Evolutionary conservation across 2,888 invertebrate genomes (phyloP), one percentile per base, ranked within the genome.

Genomic region (Melolontha melolontha): DNA sequence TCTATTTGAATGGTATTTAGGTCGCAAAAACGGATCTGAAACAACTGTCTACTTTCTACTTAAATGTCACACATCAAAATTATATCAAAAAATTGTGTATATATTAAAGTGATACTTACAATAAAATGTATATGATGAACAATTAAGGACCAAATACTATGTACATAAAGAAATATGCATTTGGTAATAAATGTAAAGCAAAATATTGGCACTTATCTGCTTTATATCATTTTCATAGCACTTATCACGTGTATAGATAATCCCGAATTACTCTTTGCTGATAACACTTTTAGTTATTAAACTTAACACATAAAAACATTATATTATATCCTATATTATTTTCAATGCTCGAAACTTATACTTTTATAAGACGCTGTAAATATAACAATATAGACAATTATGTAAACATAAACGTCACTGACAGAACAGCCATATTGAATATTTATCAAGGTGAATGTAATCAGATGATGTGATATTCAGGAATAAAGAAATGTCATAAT

Each of bases 401-500:
- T 81, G 81, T 82, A 82, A 82, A 82, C 81, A 81, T 75, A 82
- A 81, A 81, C 80, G 81, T 81, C 80, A 82, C 78, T 81, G 80
- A 80, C 80, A 80, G 74, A 42, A 79, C 71, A 75, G 80, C 80
- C 80, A 81, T 80, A 78, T 80, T 81, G 79, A 76, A 78, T 78
- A 76, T 75, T 77, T 77, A 71, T 70, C 72, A 69, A 72, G 71
- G 74, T 72, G 74, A 74, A 74, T 71, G 73, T 64, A 66, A 69
- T 69, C 69, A 69, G 66, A 69, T 69, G 66, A 65, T 65, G 64
- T 64, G 51, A 57, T 64, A 55, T 47, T 55, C 44, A 52, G 41
- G 57, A 64, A 41, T 64, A 49, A 49, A 54, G 64, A 62, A 62
- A 62, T 62, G 59, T 62, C 59, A 57, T 41, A 57, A 42, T 42